Evolutionary conservation across 2,797 vertebrate species (phyloP).

Genomic region (Pteropus rufus): DNA sequence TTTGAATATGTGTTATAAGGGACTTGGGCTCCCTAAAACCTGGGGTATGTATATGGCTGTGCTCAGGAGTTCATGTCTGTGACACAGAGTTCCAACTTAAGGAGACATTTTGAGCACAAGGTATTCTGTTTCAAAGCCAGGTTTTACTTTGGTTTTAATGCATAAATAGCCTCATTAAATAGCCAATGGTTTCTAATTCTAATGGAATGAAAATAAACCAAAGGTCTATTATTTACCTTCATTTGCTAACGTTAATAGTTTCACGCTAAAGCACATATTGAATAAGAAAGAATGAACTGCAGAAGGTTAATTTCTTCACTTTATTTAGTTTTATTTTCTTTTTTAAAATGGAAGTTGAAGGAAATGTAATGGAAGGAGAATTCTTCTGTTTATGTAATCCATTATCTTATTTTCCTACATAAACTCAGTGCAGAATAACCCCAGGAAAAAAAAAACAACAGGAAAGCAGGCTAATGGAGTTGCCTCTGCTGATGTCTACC

Average conservation of each 20-base stretch:
- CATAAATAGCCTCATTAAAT: background rate
- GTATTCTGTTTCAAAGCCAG: background rate
- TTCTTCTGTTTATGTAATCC: conserved; percentile 35
- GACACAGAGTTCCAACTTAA: background rate
- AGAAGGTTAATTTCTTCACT: background rate
- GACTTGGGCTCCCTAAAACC: background rate
- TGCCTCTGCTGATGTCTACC: background rate
- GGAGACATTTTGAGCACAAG: background rate
- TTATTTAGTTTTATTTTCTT: conserved; percentile 45
- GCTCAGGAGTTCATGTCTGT: background rate
- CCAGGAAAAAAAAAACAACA: background rate
- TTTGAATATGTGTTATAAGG: background rate
- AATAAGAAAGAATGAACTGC: background rate
- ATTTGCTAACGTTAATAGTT: background rate
- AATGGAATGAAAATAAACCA: conserved; percentile 1
- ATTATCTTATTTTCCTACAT: conserved; percentile 5
- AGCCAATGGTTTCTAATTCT: conserved; percentile 15
- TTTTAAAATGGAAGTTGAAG: conserved; percentile 2
- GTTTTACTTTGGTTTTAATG: conserved; percentile 26
- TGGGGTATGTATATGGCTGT: background rate
- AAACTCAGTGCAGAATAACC: conserved; percentile 8
- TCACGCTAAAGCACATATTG: background rate
- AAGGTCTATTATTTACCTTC: background rate
- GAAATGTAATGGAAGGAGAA: background rate
- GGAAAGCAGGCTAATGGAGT: background rate